Percentiles rank a stretch among this genome's conserved stretches.
Conservation (phyloP, 1,140 invertebrate species). For the Phocides pigmalion region DNA sequence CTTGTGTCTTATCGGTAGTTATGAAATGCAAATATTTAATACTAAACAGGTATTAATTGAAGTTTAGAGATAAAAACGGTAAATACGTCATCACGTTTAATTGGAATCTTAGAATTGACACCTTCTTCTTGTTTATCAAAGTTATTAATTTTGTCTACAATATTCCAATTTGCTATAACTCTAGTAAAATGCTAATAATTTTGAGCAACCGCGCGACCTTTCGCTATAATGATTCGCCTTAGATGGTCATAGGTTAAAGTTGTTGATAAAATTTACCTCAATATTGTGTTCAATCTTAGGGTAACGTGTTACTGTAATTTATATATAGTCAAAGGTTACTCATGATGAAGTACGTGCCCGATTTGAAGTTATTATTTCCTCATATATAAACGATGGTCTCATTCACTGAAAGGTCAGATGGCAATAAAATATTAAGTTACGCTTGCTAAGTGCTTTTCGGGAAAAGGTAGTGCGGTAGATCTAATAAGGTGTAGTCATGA, state of each 20-base stretch:
- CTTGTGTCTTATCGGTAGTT: too few species aligned
- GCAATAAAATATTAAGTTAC: not conserved
- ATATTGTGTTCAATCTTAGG: not conserved
- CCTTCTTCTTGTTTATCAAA: too few species aligned
- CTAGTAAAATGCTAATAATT: not conserved
- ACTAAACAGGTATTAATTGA: too few species aligned
- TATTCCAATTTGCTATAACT: not conserved
- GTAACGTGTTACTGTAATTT: not conserved
- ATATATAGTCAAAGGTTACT: slow-evolving; percentile 1
- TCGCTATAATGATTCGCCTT: not conserved
- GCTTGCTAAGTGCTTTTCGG: not conserved
- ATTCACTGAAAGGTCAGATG: not conserved
- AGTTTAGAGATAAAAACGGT: too few species aligned
- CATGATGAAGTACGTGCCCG: slow-evolving; percentile 4
- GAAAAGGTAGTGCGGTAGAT: too few species aligned
- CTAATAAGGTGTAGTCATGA: too few species aligned
- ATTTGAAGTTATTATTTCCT: not conserved
- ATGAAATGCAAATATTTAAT: too few species aligned
- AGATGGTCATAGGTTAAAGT: slow-evolving; percentile 9
- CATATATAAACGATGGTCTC: not conserved
- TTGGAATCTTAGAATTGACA: too few species aligned
- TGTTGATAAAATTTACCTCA: slow-evolving; percentile 5
- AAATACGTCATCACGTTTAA: too few species aligned
- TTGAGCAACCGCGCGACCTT: slow-evolving; percentile 4
- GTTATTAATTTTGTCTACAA: not conserved